These are phyloP conservation scores for Pentalonia nigronervosa DNA, from an alignment of 1,140 invertebrate genomes.

Conservation along the genomic window DNA sequence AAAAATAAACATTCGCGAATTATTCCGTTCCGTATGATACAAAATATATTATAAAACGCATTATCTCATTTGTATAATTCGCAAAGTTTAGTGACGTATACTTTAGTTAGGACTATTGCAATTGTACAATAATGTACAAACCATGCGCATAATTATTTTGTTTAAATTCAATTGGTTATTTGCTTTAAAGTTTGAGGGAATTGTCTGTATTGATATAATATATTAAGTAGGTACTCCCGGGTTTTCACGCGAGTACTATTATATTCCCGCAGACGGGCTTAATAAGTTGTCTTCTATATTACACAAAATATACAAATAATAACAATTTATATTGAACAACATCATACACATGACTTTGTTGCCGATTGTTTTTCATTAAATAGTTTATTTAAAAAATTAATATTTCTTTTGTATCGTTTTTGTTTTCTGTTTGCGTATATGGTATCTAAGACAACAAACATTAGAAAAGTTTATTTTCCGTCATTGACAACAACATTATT, in stretches of 20 bases:
- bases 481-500: neutral
- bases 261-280: neutral
- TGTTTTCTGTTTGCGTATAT: neutral
- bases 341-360: neutral
- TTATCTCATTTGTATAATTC: neutral
- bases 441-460: conserved; percentile 34
- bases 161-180: neutral
- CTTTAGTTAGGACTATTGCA: neutral
- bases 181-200: neutral
- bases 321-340: neutral
- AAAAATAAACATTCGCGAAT: neutral
- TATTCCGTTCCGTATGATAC: neutral
- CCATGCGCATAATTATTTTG: neutral
- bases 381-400: neutral
- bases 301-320: neutral
- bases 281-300: neutral
- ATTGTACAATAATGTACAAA: neutral
- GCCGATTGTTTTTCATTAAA: neutral
- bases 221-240: neutral
- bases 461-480: neutral
- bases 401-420: neutral
- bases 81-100: neutral
- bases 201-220: neutral
- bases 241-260: neutral
- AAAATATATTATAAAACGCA: neutral